These are phyloP conservation scores for Chelidonichthys spinosus DNA, from an alignment of 2,797 vertebrate genomes.

Conservation along the genomic window DNA sequence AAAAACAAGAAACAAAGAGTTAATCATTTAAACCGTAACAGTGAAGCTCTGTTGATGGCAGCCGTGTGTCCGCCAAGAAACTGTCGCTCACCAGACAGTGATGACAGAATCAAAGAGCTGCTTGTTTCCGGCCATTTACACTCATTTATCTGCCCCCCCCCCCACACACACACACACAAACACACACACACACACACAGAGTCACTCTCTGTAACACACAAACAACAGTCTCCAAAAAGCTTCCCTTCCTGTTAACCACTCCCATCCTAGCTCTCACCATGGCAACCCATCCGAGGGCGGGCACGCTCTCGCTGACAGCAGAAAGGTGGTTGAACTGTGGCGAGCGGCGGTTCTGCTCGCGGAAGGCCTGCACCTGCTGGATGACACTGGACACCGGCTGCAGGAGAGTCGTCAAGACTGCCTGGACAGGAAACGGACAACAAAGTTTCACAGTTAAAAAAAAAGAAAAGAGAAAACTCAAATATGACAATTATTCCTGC, in stretches of 20 bases:
- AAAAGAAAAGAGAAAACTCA: too few relatives aligned
- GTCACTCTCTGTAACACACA: conserved; percentile 8
- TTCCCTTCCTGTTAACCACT: background rate
- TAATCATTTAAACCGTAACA: conserved; percentile 45
- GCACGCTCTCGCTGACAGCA: conserved; percentile 94
- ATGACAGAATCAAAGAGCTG: conserved; percentile 48
- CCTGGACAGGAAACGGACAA: conserved; percentile 70
- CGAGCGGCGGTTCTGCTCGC: conserved; percentile 93
- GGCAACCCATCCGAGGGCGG: conserved; percentile 94
- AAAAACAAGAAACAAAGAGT: conserved; percentile 37
- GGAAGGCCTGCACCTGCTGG: conserved; percentile 89
- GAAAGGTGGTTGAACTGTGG: conserved; percentile 94
- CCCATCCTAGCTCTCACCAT: conserved; percentile 85
- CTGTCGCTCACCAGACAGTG: conserved; percentile 34
- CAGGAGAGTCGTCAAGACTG: conserved; percentile 83
- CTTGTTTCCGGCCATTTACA: conserved; percentile 29
- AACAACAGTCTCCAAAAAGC: conserved; percentile 10
- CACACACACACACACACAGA: background rate
- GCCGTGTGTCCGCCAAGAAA: conserved; percentile 41
- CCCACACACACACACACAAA: conserved; percentile 3
- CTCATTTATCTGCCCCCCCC: conserved; percentile 3
- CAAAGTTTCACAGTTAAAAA: background rate
- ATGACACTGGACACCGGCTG: conserved; percentile 90
- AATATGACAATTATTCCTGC: background rate
- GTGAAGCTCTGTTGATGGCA: conserved; percentile 43